Evolutionary conservation across 2,888 invertebrate species (phyloP), one percentile per base, ranked within the genome.

Genomic region (Yponomeuta malinellus): DNA sequence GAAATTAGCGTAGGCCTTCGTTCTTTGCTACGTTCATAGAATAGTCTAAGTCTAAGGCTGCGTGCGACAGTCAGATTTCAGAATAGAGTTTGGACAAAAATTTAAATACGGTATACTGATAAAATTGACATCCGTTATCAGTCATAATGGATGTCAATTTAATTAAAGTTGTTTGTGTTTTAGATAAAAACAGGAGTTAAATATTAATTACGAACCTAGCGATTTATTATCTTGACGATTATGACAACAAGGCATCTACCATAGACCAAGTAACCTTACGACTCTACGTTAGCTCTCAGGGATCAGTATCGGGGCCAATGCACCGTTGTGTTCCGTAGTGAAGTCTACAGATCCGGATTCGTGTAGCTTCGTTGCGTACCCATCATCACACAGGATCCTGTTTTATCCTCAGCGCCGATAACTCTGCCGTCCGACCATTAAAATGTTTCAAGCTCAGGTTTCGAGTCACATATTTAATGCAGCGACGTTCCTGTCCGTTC

Each of bases 281-380:
- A 59, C 15, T 59, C 52, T 59, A 59, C 52, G 33, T 29, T 37
- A 37, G 67, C 33, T 67, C 48, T 67, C 75, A 75, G 73, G 75
- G 76, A 78, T 73, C 76, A 71, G 74, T 78, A 71, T 68, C 73
- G 75, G 74, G 76, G 79, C 78, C 79, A 76, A 74, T 76, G 79
- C 80, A 84, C 82, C 83, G 84, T 81, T 85, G 84, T 63, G 84
- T 63, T 63, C 33, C 76, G 78, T 79, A 76, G 76, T 76, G 79
- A 82, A 83, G 81, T 83, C 80, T 76, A 77, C 73, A 37, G 67
- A 67, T 67, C 67, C 67, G 67, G 67, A n/a, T 67, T 67, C 67
- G 10, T 12, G 52, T 59, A 59, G 15, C 15, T 59, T 59, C 15
- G 52, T 59, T 59, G 52, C 52, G 52, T 59, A 59, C 15, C 52